These are phyloP conservation scores for Psilanteris sp. DNA, from an alignment of 1,140 invertebrate species.

Conservation along the genomic window DNA sequence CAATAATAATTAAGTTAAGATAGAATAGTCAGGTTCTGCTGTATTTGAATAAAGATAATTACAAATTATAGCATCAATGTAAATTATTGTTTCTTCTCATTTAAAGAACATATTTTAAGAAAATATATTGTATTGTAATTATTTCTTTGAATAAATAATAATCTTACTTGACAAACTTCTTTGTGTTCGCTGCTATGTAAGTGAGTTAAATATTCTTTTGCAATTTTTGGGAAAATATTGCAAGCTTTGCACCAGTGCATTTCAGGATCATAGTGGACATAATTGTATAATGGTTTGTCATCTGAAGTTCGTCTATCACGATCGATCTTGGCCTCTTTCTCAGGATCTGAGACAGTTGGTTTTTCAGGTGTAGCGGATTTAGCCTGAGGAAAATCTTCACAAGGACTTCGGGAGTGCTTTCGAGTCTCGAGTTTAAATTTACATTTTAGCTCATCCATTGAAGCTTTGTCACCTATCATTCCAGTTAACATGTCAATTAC, in stretches of 20 bases:
- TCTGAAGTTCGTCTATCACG: conserved; percentile 70
- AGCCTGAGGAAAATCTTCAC: conserved; percentile 73
- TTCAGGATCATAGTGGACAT: conserved; percentile 91
- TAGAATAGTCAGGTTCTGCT: no score
- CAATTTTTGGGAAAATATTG: conserved; percentile 90
- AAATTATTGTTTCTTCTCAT: neutral
- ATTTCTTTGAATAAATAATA: neutral
- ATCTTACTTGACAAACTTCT: conserved; percentile 80
- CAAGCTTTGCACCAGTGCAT: conserved; percentile 92
- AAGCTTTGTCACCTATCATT: conserved; percentile 86
- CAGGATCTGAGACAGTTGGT: conserved; percentile 69
- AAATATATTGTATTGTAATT: no score
- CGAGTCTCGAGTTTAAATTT: conserved; percentile 73
- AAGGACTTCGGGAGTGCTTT: conserved; percentile 73
- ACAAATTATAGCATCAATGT: no score
- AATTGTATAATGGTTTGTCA: conserved; percentile 83
- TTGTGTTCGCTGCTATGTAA: conserved; percentile 88
- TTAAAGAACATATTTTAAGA: neutral
- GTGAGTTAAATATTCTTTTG: conserved; percentile 91
- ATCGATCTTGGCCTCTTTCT: conserved; percentile 76
- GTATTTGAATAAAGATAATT: no score
- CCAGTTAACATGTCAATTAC: conserved; percentile 91
- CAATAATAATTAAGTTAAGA: no score
- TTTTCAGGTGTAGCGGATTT: conserved; percentile 73
- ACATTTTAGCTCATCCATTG: conserved; percentile 74